A percentile compares a stretch with the other conserved stretches of the same genome.
phyloP scores from a whole-genome alignment of 2,888 invertebrate species.

The Standfussiana lucernea region DNA sequence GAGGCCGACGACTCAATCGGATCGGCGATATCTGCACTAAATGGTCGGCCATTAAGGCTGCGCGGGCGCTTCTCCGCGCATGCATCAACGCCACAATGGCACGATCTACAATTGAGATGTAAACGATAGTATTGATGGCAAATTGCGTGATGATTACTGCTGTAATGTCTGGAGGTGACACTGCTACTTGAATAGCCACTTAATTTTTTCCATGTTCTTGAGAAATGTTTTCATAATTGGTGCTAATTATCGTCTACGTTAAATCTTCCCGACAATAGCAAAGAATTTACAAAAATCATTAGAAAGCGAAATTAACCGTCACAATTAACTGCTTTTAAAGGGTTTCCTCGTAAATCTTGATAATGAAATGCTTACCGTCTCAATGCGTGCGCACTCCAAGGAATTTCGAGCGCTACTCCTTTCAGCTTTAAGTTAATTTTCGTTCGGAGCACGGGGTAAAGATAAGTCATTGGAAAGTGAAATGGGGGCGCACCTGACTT shows the following conservation, averaged over 20 bases:
- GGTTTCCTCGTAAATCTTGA: constrained; percentile 88
- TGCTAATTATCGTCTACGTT: constrained; percentile 32
- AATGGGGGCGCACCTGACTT: constrained; percentile 90
- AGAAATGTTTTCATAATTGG: constrained; percentile 7
- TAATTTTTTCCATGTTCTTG: constrained; percentile 15
- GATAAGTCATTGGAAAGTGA: constrained; percentile 90
- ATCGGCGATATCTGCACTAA: constrained; percentile 79
- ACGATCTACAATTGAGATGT: constrained; percentile 79
- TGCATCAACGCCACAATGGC: constrained; percentile 77
- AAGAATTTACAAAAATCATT: constrained; percentile 77
- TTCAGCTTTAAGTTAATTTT: constrained; percentile 74
- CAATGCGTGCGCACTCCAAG: constrained; percentile 58
- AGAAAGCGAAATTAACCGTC: constrained; percentile 82
- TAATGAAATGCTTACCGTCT: constrained; percentile 83
- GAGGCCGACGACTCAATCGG: constrained; percentile 81
- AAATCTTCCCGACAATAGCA: constrained; percentile 49
- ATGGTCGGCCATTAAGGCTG: constrained; percentile 83
- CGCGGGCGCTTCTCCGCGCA: constrained; percentile 72
- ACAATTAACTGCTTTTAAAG: constrained; percentile 87
- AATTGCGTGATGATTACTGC: constrained; percentile 55
- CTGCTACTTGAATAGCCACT: constrained; percentile 26
- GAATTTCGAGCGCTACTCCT: constrained; percentile 68
- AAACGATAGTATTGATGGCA: constrained; percentile 71
- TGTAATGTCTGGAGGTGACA: constrained; percentile 42
- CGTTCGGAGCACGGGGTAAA: constrained; percentile 68